These are phyloP conservation scores for Typhlichthys subterraneus DNA, from an alignment of 2,797 vertebrate species.

Conservation along the genomic window DNA sequence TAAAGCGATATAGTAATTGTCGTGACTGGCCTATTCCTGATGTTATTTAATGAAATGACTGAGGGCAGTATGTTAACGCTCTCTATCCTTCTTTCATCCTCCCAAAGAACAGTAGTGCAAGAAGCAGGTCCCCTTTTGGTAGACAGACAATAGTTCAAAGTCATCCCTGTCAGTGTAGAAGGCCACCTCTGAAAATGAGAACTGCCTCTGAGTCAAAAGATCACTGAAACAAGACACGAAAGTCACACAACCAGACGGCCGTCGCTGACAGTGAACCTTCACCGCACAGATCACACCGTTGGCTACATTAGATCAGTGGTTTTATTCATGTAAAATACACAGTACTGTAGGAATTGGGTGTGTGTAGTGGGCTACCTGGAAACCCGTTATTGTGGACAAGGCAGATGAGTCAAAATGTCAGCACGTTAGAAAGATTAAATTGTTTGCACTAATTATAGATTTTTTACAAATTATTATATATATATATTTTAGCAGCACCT, in stretches of 20 bases:
- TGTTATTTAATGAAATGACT: no score
- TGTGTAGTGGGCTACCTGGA: no score
- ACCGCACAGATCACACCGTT: not conserved
- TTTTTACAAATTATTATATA: no score
- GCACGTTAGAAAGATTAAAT: not conserved
- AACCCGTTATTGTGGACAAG: not conserved
- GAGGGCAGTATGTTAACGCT: not conserved
- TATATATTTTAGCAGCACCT: no score
- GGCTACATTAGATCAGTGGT: not conserved
- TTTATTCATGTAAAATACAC: not conserved
- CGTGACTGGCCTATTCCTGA: no score
- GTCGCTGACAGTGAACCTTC: no score
- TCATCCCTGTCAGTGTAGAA: conserved; percentile 28
- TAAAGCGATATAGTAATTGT: no score
- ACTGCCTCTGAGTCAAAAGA: conserved; percentile 51
- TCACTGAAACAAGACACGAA: conserved; percentile 34
- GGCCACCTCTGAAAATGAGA: conserved; percentile 41
- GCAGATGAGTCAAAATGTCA: not conserved
- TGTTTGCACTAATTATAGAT: not conserved
- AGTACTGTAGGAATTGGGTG: no score
- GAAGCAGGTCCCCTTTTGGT: conserved; percentile 35
- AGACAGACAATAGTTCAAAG: conserved; percentile 6
- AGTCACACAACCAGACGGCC: not conserved
- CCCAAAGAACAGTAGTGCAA: no score
- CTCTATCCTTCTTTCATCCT: no score